Evolutionary conservation across 1,140 invertebrate species (phyloP), one percentile per base, ranked within the genome.

Genomic region (Myzus persicae): DNA sequence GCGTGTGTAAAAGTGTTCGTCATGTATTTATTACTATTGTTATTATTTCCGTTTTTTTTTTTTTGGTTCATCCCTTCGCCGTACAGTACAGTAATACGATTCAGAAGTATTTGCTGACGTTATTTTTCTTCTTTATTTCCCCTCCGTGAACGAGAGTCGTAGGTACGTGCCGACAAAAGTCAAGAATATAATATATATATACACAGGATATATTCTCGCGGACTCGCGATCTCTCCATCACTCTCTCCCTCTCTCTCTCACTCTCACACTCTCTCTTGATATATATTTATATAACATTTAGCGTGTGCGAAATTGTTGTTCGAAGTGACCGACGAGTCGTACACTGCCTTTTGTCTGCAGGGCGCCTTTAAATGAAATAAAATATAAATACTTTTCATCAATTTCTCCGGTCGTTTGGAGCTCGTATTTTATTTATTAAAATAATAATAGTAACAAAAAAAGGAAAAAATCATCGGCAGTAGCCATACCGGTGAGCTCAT

Each of bases 91-190:
- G n/a, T 76, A 18, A 76, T 76, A n/a, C 14, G n/a, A 67, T 67
- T 67, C 59, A 67, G 31, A n/a, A 76, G 59, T 76, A 76, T 76
- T 76, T 76, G 59, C 59, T 76, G 59, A 76, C n/a, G 59, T 36
- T n/a, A 76, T 76, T 76, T 76, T 76, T 76, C 31, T 76, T n/a
- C n/a, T 76, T 76, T 76, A 76, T 14, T 18, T 76, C 14, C 1
- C 14, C 14, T 76, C 14, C 59, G 31, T 14, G n/a, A 76, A 76
- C 59, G 14, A n/a, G 59, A 76, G 31, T 76, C 14, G n/a, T n/a
- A 76, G 14, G 59, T 76, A 76, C 31, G 59, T 76, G 59, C n/a
- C n/a, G 59, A 76, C 31, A 76, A 76, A 18, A 36, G 59, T 76
- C 31, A 76, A 76, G 59, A 76, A n/a, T n/a, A 76, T 67, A 1